A percentile compares a stretch with the other conserved stretches of the same genome.
These are phyloP conservation scores for Acholoe squamosa DNA, from an alignment of 2,888 invertebrate genomes.

Conservation along the genomic window DNA sequence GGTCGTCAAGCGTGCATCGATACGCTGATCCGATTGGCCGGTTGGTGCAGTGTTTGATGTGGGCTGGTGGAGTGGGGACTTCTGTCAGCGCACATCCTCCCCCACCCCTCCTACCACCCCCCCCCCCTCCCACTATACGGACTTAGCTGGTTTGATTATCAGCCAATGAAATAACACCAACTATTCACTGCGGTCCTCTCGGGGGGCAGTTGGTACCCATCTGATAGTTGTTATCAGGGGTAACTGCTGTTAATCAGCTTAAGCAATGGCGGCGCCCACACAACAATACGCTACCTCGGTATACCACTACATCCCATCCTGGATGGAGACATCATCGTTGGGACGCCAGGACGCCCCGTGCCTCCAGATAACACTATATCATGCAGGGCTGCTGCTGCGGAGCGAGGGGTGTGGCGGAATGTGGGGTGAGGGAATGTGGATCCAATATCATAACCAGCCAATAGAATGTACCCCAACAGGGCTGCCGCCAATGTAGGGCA, in stretches of 20 bases:
- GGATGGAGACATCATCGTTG: neutral
- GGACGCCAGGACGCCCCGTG: neutral
- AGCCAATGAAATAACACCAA: too few species aligned
- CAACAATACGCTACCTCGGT: too few species aligned
- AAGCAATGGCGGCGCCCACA: too few species aligned
- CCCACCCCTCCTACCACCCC: neutral
- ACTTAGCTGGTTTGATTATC: too few species aligned
- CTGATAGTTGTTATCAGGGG: too few species aligned
- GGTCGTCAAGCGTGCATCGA: constrained; percentile 33
- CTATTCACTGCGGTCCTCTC: too few species aligned
- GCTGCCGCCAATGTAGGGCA: neutral
- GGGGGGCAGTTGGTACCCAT: too few species aligned
- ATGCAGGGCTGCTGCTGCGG: neutral
- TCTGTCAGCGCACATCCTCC: neutral
- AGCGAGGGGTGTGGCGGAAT: neutral
- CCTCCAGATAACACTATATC: neutral
- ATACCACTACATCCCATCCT: neutral
- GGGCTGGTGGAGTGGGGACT: neutral
- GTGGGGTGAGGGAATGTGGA: neutral
- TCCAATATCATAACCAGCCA: constrained; percentile 15
- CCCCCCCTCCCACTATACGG: neutral
- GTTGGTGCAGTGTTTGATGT: constrained; percentile 35
- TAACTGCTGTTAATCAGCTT: too few species aligned
- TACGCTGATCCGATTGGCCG: constrained; percentile 28
- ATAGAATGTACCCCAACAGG: constrained; percentile 5